Evolutionary conservation across 2,797 vertebrate species (phyloP).

Genomic region (Muscicapa striata): DNA sequence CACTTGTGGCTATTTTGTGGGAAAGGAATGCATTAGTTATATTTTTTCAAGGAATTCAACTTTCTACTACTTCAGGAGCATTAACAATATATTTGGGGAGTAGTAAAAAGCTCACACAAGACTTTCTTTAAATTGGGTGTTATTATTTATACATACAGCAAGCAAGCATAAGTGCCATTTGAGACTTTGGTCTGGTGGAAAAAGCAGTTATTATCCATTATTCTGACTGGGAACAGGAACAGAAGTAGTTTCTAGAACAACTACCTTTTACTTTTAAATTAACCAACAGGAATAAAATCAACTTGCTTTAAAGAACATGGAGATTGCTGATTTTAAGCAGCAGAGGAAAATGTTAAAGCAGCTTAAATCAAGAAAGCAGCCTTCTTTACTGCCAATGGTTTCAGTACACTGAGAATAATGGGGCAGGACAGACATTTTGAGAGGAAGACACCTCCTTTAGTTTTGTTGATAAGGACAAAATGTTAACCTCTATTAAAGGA

Average conservation of each 20-base stretch:
- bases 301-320: background rate
- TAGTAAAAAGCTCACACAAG: background rate
- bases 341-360: background rate
- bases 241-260: background rate
- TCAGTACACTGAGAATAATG: background rate
- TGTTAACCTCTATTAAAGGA: background rate
- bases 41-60: background rate
- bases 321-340: background rate
- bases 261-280: background rate
- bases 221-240: background rate
- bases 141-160: conserved; percentile 49
- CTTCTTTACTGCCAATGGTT: background rate
- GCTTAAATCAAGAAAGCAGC: background rate
- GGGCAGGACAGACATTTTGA: background rate
- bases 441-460: background rate
- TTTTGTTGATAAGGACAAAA: background rate
- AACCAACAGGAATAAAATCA: background rate
- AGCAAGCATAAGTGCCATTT: conserved; percentile 3
- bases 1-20: background rate
- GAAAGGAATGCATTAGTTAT: background rate
- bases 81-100: background rate
- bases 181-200: background rate
- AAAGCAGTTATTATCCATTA: conserved; percentile 4
- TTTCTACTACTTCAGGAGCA: background rate
- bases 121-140: background rate